Conservation (phyloP, 2,797 vertebrate species). For the Vespertilio murinus region DNA sequence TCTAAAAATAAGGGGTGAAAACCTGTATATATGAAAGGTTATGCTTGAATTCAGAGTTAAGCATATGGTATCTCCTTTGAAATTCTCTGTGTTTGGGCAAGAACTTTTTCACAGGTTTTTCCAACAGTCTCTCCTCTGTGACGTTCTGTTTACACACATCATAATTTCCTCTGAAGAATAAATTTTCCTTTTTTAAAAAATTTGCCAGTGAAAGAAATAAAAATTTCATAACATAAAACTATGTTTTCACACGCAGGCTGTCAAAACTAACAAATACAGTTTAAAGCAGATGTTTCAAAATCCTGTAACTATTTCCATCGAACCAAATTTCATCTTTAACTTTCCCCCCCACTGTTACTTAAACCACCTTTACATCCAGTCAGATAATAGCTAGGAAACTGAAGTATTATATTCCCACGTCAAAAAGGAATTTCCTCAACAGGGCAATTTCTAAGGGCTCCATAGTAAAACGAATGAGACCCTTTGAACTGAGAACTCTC, state of each 20-base stretch:
- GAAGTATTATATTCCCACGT: neutral
- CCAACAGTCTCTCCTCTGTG: neutral
- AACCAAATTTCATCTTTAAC: conserved; percentile 13
- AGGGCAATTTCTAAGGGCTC: neutral
- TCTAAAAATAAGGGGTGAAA: conserved; percentile 44
- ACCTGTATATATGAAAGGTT: neutral
- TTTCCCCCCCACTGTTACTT: neutral
- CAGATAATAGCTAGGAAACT: neutral
- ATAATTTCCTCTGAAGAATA: conserved; percentile 24
- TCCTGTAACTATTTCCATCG: neutral
- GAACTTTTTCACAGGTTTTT: conserved; percentile 24
- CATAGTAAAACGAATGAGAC: neutral
- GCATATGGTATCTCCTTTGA: conserved; percentile 3
- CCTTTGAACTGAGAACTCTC: neutral
- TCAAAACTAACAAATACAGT: neutral
- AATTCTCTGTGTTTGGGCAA: conserved; percentile 42
- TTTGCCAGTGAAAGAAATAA: neutral
- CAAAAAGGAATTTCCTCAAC: neutral
- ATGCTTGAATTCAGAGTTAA: neutral
- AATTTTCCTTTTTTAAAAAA: neutral
- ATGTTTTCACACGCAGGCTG: neutral
- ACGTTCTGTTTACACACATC: conserved; percentile 10
- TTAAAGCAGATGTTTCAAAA: conserved; percentile 30
- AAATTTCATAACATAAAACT: conserved; percentile 3
- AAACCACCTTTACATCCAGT: neutral